Conservation (phyloP, 2,797 vertebrate genomes). For the Tragelaphus oryx region DNA sequence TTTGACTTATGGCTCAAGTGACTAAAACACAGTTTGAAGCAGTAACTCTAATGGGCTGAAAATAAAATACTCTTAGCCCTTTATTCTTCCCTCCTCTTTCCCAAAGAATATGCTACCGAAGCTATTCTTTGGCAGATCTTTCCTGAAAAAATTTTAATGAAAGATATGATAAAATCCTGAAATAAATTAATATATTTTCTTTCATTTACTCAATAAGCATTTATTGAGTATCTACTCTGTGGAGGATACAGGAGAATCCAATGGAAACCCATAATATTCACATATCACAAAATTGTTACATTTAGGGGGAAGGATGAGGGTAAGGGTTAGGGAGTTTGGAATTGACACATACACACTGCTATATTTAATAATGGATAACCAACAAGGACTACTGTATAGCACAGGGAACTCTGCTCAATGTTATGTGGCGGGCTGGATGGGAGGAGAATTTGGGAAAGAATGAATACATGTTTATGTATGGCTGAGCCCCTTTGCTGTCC, state of each 20-base stretch:
- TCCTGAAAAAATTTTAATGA: constrained; percentile 2
- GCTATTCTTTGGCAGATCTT: constrained; percentile 39
- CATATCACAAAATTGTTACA: background rate
- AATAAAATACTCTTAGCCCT: constrained; percentile 37
- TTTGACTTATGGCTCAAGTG: constrained; percentile 28
- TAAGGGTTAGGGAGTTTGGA: background rate
- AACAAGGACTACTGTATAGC: background rate
- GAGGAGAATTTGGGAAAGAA: background rate
- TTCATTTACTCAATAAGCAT: constrained; percentile 36
- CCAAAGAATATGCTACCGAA: background rate
- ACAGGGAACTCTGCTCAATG: background rate
- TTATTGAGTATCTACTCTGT: constrained; percentile 12
- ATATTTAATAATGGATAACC: background rate
- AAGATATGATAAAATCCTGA: constrained; percentile 32
- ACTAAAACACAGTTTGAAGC: constrained; percentile 19
- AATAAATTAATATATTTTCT: constrained; percentile 42
- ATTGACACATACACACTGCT: background rate
- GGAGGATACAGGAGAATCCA: background rate
- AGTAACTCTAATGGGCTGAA: constrained; percentile 39
- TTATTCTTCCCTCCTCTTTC: no score
- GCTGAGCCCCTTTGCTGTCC: background rate
- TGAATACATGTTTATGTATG: background rate
- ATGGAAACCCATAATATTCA: constrained; percentile 38
- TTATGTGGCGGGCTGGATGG: background rate
- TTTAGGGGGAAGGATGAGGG: background rate